A percentile compares a stretch with the other conserved stretches of the same genome.
Evolutionary conservation across 2,888 invertebrate genomes (phyloP).

Genomic region (Tetragnatha montana): DNA sequence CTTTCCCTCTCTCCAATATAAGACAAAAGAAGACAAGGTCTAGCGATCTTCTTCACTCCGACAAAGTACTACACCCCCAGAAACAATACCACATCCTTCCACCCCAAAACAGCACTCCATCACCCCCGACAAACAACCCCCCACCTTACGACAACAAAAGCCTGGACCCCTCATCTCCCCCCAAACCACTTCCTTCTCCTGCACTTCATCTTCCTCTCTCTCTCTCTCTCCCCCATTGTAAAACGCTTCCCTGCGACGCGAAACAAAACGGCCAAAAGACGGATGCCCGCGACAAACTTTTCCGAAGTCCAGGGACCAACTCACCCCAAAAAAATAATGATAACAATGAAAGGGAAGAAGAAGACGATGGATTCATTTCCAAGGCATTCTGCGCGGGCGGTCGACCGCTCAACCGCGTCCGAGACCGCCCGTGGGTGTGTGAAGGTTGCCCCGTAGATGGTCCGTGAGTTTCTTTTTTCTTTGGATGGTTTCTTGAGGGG

Average conservation of each 20-base stretch:
- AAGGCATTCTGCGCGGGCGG: conserved; percentile 16
- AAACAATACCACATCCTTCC: no score
- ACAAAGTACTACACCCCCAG: no score
- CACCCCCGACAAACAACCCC: no score
- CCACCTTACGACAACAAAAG: no score
- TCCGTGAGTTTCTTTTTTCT: not conserved
- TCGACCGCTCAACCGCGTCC: conserved; percentile 11
- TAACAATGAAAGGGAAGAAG: not conserved
- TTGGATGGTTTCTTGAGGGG: not conserved
- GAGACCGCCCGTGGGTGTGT: not conserved
- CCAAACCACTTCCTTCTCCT: not conserved
- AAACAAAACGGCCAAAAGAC: conserved; percentile 11
- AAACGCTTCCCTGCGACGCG: not conserved
- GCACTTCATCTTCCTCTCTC: not conserved
- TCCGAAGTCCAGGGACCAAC: not conserved
- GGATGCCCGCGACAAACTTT: not conserved
- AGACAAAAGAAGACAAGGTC: no score
- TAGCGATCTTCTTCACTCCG: no score
- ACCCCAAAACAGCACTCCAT: no score
- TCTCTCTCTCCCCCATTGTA: not conserved
- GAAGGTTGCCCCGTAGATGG: not conserved
- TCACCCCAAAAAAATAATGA: not conserved
- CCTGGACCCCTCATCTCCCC: no score
- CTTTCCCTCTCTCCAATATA: no score
- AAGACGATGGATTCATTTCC: conserved; percentile 15